Evolutionary conservation across 2,113 vertebrate species (phyloP), one percentile per base, ranked within the genome.

Genomic region (Amphiprion percula): DNA sequence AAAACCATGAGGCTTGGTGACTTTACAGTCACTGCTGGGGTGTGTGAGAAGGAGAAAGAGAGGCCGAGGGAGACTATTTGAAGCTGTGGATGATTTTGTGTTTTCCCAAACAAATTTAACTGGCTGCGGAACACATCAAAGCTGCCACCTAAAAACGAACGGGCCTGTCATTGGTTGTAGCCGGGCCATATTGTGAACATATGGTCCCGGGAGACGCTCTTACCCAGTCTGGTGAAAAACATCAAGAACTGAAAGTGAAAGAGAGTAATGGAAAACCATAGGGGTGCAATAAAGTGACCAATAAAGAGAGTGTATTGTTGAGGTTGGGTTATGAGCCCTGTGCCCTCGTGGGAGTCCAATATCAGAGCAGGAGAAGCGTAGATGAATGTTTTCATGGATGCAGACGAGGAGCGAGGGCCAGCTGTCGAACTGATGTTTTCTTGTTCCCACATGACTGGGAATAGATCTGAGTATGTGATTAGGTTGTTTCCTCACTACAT

Each of bases 341-440:
- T 19, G 72, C 21, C 78, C 74, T 74, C 10, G 2, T 68, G 47
- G 67, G 87, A 83, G 68, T 87, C 56, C 2, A 49, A 71, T 84
- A 80, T 86, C 84, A 62, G 62, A 47, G 58, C 50, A 9, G 5
- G 77, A 75, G 80, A 74, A 52, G 33, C 58, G 46, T 46, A 21
- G 61, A 56, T 54, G 63, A 69, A 55, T 60, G 66, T 89, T 80
- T 86, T 83, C 30, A 19, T 54, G 70, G 71, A 77, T 77, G 60
- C 68, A 54, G 73, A 70, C 15, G 59, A 77, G 70, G 37, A 80
- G 74, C 56, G 68, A 82, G 37, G 26, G 65, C 78, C 91, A 90
- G 90, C 87, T 92, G 92, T 88, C 47, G 70, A 39, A 84, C 87
- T 87, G 89, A 90, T 88, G 90, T 93, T 86, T 68, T 59, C 85